Conservation (phyloP, 2,888 invertebrate species). For the Cantharis nigra region DNA sequence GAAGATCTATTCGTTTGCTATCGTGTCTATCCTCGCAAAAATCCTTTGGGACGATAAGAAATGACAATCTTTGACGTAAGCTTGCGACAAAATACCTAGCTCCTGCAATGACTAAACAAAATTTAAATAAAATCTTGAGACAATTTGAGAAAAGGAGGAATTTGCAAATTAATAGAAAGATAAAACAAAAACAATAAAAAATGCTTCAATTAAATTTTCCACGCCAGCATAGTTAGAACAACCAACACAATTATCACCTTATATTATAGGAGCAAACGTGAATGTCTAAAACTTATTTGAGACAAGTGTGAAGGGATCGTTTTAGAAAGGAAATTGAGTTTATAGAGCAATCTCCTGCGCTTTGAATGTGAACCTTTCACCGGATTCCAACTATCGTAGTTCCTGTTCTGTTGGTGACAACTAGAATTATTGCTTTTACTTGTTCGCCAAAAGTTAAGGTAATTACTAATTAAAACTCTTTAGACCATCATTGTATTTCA, state of each 20-base stretch:
- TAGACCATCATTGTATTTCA: neutral
- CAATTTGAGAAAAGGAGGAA: neutral
- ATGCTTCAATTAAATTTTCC: neutral
- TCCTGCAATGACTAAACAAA: neutral
- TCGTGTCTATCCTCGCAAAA: neutral
- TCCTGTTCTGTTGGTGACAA: constrained; percentile 32
- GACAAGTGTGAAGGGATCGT: constrained; percentile 36
- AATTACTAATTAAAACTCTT: constrained; percentile 30
- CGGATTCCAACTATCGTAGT: constrained; percentile 33
- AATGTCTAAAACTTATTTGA: constrained; percentile 3
- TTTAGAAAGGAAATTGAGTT: constrained; percentile 45
- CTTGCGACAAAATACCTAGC: neutral
- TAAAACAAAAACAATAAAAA: neutral
- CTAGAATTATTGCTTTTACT: constrained; percentile 32
- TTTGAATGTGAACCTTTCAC: constrained; percentile 44
- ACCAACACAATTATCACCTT: neutral
- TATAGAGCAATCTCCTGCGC: constrained; percentile 45
- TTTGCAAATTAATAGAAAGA: neutral
- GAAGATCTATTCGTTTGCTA: neutral
- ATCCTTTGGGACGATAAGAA: neutral
- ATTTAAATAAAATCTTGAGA: neutral
- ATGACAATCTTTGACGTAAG: neutral
- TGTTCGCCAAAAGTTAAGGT: constrained; percentile 25
- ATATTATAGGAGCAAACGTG: neutral
- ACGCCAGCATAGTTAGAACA: neutral